Percentiles rank a stretch among this genome's conserved stretches.
These are phyloP conservation scores for Lerema accius DNA, from an alignment of 1,140 invertebrate species.

Conservation along the genomic window DNA sequence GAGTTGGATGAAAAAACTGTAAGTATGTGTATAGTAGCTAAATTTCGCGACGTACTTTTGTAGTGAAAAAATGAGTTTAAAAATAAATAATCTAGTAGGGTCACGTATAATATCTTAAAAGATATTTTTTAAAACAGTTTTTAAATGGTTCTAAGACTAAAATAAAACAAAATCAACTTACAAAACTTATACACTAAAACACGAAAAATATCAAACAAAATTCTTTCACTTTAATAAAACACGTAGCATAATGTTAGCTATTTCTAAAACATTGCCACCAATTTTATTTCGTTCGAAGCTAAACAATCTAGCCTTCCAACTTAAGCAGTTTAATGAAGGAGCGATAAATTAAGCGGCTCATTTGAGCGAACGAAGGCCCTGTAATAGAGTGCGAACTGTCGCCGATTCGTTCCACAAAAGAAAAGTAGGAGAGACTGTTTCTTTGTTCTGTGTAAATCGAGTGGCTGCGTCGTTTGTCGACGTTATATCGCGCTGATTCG, in stretches of 20 bases:
- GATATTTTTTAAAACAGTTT: no score
- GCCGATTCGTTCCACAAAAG: constrained; percentile 62
- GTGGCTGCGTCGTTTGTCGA: constrained; percentile 72
- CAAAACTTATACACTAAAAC: no score
- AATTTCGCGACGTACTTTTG: no score
- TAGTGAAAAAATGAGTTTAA: no score
- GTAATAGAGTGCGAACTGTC: constrained; percentile 76
- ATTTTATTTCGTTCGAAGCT: constrained; percentile 1
- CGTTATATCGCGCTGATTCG: constrained; percentile 76
- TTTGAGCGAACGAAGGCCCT: constrained; percentile 71
- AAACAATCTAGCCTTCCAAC: constrained; percentile 11
- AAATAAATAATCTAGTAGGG: no score
- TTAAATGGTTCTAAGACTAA: no score
- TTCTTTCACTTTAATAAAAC: not conserved
- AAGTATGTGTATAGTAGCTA: no score
- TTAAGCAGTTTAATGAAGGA: constrained; percentile 63
- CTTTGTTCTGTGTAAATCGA: constrained; percentile 79
- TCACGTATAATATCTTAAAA: no score
- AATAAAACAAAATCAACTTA: no score
- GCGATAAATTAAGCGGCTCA: constrained; percentile 75
- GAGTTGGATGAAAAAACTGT: no score
- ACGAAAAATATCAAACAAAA: not conserved
- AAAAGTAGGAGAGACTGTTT: constrained; percentile 63
- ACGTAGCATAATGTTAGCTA: not conserved
- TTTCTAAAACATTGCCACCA: not conserved